Evolutionary conservation across 2,113 vertebrate genomes (phyloP).

Genomic region (Benitochromis conjunctus): DNA sequence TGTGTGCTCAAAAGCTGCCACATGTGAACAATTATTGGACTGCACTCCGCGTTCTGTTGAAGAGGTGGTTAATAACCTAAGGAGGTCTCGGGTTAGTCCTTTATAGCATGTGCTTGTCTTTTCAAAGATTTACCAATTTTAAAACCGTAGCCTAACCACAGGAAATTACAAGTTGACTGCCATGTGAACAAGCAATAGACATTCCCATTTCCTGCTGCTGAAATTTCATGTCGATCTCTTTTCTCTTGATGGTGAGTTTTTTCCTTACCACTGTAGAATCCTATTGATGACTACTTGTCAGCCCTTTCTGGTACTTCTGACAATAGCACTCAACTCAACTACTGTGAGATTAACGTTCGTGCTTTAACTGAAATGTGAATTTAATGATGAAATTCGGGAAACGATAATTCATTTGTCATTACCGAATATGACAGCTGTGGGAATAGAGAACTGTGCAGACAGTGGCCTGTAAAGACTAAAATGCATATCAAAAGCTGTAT

Average conservation of each 20-base stretch:
- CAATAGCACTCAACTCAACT: not conserved
- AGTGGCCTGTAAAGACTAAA: not conserved
- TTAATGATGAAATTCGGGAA: not conserved
- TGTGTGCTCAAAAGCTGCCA: not conserved
- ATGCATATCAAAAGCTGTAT: not conserved
- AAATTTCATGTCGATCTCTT: not conserved
- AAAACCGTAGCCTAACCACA: not conserved
- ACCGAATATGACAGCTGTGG: not conserved
- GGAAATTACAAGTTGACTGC: not conserved
- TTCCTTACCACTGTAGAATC: not conserved
- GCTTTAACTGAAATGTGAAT: not conserved
- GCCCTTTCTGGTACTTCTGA: not conserved
- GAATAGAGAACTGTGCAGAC: not conserved
- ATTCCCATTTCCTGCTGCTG: not conserved
- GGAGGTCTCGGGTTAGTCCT: not conserved
- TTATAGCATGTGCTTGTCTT: not conserved
- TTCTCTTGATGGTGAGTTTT: not conserved
- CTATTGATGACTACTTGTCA: not conserved
- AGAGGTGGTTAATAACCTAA: not conserved
- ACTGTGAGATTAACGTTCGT: not conserved
- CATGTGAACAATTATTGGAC: not conserved
- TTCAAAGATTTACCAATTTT: not conserved
- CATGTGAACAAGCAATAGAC: not conserved
- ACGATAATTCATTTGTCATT: not conserved
- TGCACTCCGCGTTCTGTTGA: not conserved